Conservation (phyloP, 2,888 invertebrate species). For the Lithophane ornitopus region DNA sequence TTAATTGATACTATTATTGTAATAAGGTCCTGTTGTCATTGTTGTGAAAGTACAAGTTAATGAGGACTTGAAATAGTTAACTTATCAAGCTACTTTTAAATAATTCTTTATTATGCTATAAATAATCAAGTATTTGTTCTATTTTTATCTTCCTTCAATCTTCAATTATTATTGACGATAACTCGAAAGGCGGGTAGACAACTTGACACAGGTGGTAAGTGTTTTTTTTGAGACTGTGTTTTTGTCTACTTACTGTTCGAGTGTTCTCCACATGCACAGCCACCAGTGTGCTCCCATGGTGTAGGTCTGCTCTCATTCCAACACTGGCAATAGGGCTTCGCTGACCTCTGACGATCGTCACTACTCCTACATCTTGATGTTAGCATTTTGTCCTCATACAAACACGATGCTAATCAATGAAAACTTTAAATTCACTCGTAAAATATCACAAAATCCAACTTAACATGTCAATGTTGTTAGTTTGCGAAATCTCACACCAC, state of each 20-base stretch:
- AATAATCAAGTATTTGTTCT: neutral
- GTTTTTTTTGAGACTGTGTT: neutral
- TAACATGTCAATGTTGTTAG: conserved; percentile 1
- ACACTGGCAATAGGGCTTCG: conserved; percentile 83
- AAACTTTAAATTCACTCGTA: conserved; percentile 25
- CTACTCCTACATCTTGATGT: conserved; percentile 41
- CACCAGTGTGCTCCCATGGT: conserved; percentile 75
- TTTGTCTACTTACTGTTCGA: conserved; percentile 76
- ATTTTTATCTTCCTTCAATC: neutral
- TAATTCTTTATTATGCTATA: neutral
- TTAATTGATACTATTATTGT: neutral
- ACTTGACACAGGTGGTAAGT: neutral
- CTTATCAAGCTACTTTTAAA: neutral
- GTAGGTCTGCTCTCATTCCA: conserved; percentile 75
- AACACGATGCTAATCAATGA: conserved; percentile 16
- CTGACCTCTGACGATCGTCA: conserved; percentile 60
- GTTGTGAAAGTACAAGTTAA: conserved; percentile 6
- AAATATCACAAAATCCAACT: conserved; percentile 28
- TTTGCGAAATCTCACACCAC: conserved; percentile 13
- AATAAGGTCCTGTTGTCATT: neutral
- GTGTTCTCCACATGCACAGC: conserved; percentile 90
- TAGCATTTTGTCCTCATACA: conserved; percentile 45
- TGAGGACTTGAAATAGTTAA: conserved; percentile 5
- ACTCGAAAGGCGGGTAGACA: neutral
- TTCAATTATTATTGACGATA: neutral